phyloP scores from a whole-genome alignment of 2,113 vertebrate genomes.

The Myxocyprinus asiaticus region DNA sequence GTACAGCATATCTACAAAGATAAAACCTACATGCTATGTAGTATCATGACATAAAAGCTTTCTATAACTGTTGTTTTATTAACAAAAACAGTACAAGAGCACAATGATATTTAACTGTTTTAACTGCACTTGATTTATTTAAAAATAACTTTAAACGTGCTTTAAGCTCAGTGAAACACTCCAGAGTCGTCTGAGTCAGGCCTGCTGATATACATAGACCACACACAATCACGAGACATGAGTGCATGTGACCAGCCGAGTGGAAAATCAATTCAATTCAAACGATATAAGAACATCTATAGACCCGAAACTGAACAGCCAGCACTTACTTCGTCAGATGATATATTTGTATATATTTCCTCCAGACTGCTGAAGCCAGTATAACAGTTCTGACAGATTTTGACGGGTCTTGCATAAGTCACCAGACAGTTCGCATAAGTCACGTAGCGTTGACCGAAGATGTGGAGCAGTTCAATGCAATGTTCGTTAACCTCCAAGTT shows the following conservation, averaged over 20 bases:
- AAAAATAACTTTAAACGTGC: no score
- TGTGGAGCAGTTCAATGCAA: slow-evolving; percentile 75
- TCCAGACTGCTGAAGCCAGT: slow-evolving; percentile 61
- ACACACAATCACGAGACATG: slow-evolving; percentile 41
- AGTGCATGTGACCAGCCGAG: slow-evolving; percentile 37
- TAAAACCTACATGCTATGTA: no score
- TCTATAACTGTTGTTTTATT: no score
- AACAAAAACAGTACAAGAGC: no score
- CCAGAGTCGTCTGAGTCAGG: no score
- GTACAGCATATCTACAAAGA: no score
- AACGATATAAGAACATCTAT: not conserved
- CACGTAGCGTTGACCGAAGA: slow-evolving; percentile 80
- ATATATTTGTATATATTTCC: slow-evolving; percentile 63
- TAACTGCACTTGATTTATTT: no score
- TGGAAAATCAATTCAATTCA: no score
- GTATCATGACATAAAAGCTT: no score
- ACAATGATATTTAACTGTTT: no score
- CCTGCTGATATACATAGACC: not conserved
- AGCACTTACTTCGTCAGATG: slow-evolving; percentile 58
- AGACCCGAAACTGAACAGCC: not conserved
- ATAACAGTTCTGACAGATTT: slow-evolving; percentile 84
- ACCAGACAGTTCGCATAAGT: slow-evolving; percentile 77
- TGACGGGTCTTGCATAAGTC: slow-evolving; percentile 83
- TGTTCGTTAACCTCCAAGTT: slow-evolving; percentile 72
- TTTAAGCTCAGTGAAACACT: no score